Conservation (phyloP, 2,113 vertebrate genomes). For the Jaculus jaculus region DNA sequence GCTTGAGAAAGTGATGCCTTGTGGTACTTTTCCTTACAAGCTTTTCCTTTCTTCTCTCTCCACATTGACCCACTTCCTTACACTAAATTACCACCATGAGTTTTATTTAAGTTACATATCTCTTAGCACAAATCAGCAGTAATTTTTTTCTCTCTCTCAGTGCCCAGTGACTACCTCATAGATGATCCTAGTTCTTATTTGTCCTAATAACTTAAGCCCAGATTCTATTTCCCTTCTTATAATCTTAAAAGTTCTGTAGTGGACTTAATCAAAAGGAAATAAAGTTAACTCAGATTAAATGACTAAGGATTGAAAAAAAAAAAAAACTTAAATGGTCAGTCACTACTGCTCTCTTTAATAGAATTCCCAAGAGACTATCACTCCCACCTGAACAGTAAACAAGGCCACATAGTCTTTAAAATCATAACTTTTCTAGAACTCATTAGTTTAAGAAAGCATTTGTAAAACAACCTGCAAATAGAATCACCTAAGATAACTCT, state of each 20-base stretch:
- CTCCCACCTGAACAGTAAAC: neutral
- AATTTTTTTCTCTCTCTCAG: neutral
- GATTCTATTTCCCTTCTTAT: neutral
- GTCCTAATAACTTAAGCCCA: neutral
- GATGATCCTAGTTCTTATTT: neutral
- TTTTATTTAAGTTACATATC: constrained; percentile 10
- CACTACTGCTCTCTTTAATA: neutral
- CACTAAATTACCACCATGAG: neutral
- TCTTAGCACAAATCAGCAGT: neutral
- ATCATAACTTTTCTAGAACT: neutral
- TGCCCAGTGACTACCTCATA: neutral
- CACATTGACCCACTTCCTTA: neutral
- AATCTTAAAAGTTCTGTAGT: constrained; percentile 29
- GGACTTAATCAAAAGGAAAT: neutral
- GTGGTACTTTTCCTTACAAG: neutral
- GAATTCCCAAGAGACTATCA: neutral
- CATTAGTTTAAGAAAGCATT: neutral
- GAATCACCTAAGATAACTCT: neutral
- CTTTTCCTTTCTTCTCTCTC: neutral
- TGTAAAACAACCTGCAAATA: neutral
- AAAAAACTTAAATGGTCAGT: neutral
- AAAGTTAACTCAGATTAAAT: constrained; percentile 2
- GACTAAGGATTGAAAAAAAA: neutral
- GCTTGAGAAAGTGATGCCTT: neutral
- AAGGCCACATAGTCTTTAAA: neutral